phyloP scores from a whole-genome alignment of 2,888 invertebrate genomes.

The Drosophila leonis region DNA sequence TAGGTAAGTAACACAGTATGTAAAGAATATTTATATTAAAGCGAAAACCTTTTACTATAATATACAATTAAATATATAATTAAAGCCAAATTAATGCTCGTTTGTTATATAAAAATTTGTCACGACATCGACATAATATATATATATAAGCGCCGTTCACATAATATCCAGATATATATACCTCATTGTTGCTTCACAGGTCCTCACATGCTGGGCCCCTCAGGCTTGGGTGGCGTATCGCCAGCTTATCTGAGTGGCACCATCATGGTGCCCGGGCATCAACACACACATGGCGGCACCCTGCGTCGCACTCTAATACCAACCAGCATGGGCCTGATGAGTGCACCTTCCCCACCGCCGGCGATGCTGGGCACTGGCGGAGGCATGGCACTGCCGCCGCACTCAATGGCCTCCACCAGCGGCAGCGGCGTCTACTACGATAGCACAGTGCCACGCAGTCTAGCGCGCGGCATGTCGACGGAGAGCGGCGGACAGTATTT shows the following conservation, averaged over 20 bases:
- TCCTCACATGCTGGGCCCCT: constrained; percentile 77
- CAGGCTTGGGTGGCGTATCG: constrained; percentile 76
- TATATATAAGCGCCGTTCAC: too few species aligned
- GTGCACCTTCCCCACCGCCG: constrained; percentile 65
- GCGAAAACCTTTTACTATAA: not conserved
- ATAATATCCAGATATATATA: not conserved
- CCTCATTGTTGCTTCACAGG: constrained; percentile 53
- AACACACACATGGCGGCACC: constrained; percentile 81
- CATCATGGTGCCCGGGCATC: constrained; percentile 83
- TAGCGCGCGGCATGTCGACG: constrained; percentile 79
- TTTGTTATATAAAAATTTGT: not conserved
- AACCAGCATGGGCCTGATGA: constrained; percentile 82
- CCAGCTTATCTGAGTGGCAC: constrained; percentile 83
- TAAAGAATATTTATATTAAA: constrained; percentile 11
- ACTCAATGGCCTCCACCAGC: constrained; percentile 65
- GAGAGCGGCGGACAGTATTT: constrained; percentile 82
- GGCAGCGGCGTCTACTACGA: constrained; percentile 82
- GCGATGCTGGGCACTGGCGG: constrained; percentile 46
- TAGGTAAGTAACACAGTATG: constrained; percentile 73
- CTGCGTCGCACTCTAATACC: constrained; percentile 83
- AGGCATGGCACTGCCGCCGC: constrained; percentile 49
- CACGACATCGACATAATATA: not conserved
- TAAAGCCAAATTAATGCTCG: constrained; percentile 1
- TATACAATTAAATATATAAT: constrained; percentile 10
- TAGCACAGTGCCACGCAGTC: constrained; percentile 82